These are phyloP conservation scores for Zygogramma bicolorata DNA, from an alignment of 2,888 invertebrate species.

Conservation along the genomic window DNA sequence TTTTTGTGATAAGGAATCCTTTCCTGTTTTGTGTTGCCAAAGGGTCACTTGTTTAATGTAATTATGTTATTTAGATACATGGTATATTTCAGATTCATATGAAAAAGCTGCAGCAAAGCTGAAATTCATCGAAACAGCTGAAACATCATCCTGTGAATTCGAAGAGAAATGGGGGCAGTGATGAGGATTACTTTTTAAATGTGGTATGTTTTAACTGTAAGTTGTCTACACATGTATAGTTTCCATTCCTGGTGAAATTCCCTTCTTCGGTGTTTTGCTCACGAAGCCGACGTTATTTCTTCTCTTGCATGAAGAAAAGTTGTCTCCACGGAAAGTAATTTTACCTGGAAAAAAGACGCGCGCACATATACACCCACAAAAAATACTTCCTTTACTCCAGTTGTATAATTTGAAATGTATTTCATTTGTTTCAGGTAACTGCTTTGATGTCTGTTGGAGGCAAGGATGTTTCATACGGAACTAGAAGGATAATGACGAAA, in stretches of 20 bases:
- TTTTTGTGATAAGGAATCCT: neutral
- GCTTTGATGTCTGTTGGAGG: no score
- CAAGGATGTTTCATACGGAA: neutral
- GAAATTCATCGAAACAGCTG: neutral
- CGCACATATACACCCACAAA: neutral
- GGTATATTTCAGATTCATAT: neutral
- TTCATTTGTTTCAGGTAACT: neutral
- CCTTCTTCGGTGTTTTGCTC: neutral
- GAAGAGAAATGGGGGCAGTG: neutral
- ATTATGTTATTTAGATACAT: neutral
- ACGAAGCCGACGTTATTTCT: neutral
- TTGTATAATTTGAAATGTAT: neutral
- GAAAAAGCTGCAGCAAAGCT: neutral
- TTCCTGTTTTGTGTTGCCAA: neutral
- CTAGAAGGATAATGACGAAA: neutral
- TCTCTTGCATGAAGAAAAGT: neutral
- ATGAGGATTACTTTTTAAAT: neutral
- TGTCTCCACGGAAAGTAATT: neutral
- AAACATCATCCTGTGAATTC: neutral
- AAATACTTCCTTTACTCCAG: neutral
- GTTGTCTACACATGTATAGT: neutral
- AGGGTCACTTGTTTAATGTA: neutral
- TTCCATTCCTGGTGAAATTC: neutral
- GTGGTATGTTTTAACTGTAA: neutral
- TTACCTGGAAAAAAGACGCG: neutral